These are phyloP conservation scores for Cataglyphis livida DNA, from an alignment of 2,888 invertebrate species.

Conservation along the genomic window DNA sequence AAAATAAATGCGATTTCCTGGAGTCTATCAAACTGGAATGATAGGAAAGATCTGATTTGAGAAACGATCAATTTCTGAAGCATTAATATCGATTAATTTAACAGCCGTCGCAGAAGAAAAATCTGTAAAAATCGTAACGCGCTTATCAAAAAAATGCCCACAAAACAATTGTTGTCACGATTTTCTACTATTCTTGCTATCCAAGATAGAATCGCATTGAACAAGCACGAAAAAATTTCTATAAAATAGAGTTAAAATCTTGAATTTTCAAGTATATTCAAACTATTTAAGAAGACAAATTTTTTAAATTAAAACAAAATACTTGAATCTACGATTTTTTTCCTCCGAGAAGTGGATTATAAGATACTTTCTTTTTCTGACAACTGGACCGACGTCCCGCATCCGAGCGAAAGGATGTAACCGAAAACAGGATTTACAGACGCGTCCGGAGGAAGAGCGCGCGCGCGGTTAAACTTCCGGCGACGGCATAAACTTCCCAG, in stretches of 20 bases:
- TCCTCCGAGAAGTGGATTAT: neutral
- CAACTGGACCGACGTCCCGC: neutral
- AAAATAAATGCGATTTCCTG: slow-evolving; percentile 1
- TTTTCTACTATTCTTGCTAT: neutral
- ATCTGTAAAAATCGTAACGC: no score
- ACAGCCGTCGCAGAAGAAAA: neutral
- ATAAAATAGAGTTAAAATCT: neutral
- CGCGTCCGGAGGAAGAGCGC: slow-evolving; percentile 18
- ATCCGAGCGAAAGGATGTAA: neutral
- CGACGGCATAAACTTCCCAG: slow-evolving; percentile 44
- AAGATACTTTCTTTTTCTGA: neutral
- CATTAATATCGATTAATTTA: slow-evolving; percentile 50
- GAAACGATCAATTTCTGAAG: slow-evolving; percentile 46
- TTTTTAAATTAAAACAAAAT: neutral
- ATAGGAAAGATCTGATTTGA: neutral
- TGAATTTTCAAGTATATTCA: neutral
- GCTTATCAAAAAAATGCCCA: no score
- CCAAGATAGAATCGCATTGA: neutral
- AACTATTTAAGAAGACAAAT: neutral
- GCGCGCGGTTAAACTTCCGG: slow-evolving; percentile 49
- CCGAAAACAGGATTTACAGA: slow-evolving; percentile 42
- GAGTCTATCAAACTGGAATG: slow-evolving; percentile 29
- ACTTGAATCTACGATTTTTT: neutral
- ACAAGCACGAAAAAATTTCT: slow-evolving; percentile 17
- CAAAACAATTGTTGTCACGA: no score